Conservation (phyloP, 2,888 invertebrate genomes). For the Drosophila vallismaia region DNA sequence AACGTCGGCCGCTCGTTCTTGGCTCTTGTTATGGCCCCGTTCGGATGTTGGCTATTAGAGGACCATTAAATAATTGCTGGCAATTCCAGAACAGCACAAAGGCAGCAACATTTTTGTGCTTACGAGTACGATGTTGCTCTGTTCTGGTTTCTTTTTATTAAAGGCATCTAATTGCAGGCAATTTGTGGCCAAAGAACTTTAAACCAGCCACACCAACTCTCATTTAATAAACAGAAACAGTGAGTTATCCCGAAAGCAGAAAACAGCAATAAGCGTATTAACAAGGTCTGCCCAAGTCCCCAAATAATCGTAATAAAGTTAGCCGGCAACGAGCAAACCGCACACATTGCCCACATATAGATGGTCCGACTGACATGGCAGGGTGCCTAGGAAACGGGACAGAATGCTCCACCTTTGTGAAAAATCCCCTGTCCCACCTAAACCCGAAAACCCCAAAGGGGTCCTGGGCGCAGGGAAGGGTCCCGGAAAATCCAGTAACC, state of each 20-base stretch:
- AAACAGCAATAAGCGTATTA: constrained; percentile 66
- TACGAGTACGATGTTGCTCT: constrained; percentile 6
- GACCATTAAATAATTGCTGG: constrained; percentile 77
- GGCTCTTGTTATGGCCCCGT: constrained; percentile 61
- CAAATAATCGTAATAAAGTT: constrained; percentile 57
- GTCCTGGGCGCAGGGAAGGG: neutral
- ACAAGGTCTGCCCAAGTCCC: constrained; percentile 36
- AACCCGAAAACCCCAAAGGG: constrained; percentile 40
- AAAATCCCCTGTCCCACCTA: constrained; percentile 16
- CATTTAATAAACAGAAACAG: constrained; percentile 65
- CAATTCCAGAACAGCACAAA: constrained; percentile 64
- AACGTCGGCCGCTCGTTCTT: constrained; percentile 43
- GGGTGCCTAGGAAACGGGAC: neutral
- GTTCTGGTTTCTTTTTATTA: constrained; percentile 48
- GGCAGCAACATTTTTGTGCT: constrained; percentile 36
- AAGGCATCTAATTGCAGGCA: constrained; percentile 71
- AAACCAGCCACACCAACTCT: constrained; percentile 56
- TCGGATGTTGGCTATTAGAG: constrained; percentile 77
- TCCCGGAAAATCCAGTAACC: constrained; percentile 16
- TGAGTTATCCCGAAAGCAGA: constrained; percentile 1
- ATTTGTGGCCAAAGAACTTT: constrained; percentile 61
- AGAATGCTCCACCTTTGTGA: constrained; percentile 13
- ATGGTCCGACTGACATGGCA: constrained; percentile 10
- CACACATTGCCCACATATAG: constrained; percentile 29
- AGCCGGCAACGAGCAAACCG: constrained; percentile 39